Conservation (phyloP, 35 echinoderm and acorn worm species). For the Lytechinus variegatus region DNA sequence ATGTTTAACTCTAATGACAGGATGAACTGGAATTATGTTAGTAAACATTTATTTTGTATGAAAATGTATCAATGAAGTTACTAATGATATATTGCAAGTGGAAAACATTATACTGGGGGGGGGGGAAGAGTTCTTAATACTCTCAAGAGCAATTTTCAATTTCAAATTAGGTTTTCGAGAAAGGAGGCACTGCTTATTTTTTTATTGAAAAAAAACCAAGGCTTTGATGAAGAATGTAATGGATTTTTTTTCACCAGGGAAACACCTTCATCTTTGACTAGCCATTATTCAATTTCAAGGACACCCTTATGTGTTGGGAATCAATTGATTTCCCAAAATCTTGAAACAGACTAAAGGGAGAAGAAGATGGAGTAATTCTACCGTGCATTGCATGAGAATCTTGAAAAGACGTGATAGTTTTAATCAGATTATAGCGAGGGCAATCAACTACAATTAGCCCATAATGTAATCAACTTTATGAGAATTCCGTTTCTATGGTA, state of each 20-base stretch:
- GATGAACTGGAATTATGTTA: no score
- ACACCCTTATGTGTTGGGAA: background rate
- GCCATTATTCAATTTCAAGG: background rate
- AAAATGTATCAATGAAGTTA: no score
- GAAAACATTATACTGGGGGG: background rate
- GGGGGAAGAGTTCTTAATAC: no score
- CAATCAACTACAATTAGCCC: background rate
- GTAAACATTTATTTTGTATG: no score
- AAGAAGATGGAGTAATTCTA: background rate
- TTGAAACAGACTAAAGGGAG: background rate
- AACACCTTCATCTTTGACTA: background rate
- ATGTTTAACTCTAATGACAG: background rate
- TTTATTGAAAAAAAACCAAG: background rate
- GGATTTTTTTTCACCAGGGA: background rate
- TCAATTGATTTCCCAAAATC: background rate
- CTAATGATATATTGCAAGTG: background rate
- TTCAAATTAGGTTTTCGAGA: no score
- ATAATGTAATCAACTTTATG: slow-evolving; percentile 29
- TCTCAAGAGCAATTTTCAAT: no score
- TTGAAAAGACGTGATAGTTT: background rate
- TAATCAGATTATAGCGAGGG: slow-evolving; percentile 21
- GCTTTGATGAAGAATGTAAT: background rate
- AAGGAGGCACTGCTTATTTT: background rate
- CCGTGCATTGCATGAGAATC: background rate
- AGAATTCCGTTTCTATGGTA: slow-evolving; percentile 39